Evolutionary conservation across 2,888 invertebrate species (phyloP), one percentile per base, ranked within the genome.

Genomic region (Exocentrus adspersus): DNA sequence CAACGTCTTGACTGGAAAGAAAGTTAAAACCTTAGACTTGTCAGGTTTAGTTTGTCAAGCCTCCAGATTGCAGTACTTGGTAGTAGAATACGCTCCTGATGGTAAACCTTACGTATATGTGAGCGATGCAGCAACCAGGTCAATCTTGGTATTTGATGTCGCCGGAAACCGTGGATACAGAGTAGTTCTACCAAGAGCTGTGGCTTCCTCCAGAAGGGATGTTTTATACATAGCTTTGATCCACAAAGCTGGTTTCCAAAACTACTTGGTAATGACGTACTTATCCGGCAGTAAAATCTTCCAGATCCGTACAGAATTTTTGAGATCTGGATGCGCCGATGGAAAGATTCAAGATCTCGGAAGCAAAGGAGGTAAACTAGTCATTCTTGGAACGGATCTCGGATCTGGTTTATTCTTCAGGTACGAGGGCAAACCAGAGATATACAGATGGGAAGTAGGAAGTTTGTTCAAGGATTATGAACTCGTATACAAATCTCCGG

Each of bases 81-180:
- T 86, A 0, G 87, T 89, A 2, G 92, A 92, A 72, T 89, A 90
- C 76, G 85, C 86, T 0, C 75, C 85, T 9, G 87, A 87, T 61
- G 89, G 88, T 2, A 86, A 86, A 46, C 86, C 88, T 20, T 90
- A 85, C 75, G 84, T 89, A 73, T 89, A 90, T 75, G 84, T 90
- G 14, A 88, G 89, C 41, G 92, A 92, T 77, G 90, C 92, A 0
- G 87, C 89, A 0, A 87, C 88, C 41, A 86, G 90, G 6, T 86
- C 89, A 10, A 86, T 91, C 51, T 83, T 91, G 6, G 90, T 92
- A 0, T 88, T 88, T 75, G 90, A 92, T 75, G 85, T 89, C 2
- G 84, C 86, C 7, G 84, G 86, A 1, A 86, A 86, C 64, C 85
- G 85, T 6, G 88, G 89, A 4, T 90, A 88, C 82, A 83, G 90